Evolutionary conservation across 2,888 invertebrate species (phyloP), one percentile per base, ranked within the genome.

Genomic region (Callyntrura guangdongensis): DNA sequence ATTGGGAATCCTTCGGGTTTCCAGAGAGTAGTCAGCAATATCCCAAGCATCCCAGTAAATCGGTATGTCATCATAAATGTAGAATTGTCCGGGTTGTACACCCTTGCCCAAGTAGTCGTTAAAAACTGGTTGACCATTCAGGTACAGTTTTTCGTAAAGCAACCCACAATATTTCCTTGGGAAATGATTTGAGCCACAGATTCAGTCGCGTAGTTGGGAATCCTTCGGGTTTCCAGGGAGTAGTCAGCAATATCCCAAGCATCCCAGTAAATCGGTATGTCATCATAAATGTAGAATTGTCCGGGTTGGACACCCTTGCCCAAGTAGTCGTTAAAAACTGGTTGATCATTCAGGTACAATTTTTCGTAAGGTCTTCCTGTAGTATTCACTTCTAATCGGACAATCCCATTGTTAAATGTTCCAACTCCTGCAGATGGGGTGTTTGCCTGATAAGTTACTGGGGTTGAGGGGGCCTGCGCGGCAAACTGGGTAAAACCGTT

Each of bases 21-120:
- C 95, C 72, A 95, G 93, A 92, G 96, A 95, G 93, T 96, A 95
- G 94, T 96, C 95, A 95, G 95, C 95, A 25, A 85, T 79, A 59
- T 92, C 86, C 90, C 93, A 93, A 17, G 92, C 92, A 69, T 92
- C 92, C 92, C 93, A 92, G 22, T 87, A 91, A 67, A 90, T 79
- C 4, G 91, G 91, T 8, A 89, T 45, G 64, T 92, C 91, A 53
- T 86, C 84, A 67, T 92, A 93, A 11, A 89, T 86, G 85, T 92
- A 92, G 74, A 93, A 91, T n/a, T n/a, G n/a, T n/a, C n/a, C n/a
- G 1, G 92, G 92, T 9, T 86, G n/a, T 5, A 92, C 88, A 0
- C 87, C 92, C 12, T 84, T 92, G 17, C 74, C 79, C 45, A 89
- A 49, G 61, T 77, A 91, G 64, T 92, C 92, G n/a, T 77, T 91